A percentile compares a stretch with the other conserved stretches of the same genome.
phyloP scores from a whole-genome alignment of 2,888 invertebrate genomes.

The Peribatodes rhomboidaria region DNA sequence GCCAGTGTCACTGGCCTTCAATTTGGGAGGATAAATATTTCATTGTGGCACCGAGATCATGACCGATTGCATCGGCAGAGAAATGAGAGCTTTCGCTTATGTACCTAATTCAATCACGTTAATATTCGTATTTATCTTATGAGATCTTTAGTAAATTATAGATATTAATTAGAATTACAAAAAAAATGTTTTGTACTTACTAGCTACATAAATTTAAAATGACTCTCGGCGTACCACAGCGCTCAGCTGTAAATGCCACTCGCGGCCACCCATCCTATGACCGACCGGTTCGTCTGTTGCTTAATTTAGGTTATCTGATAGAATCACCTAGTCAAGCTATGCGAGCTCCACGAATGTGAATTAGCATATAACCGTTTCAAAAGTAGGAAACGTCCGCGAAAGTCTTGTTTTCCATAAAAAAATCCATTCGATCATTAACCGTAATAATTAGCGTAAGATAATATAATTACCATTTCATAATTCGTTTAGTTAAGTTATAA shows the following conservation, averaged over 20 bases:
- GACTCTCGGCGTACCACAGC: no score
- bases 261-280: no score
- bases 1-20: constrained; percentile 77
- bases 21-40: constrained; percentile 55
- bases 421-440: neutral
- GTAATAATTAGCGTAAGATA: constrained; percentile 2
- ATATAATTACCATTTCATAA: constrained; percentile 8
- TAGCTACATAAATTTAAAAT: no score
- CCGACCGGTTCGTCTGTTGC: no score
- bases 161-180: no score
- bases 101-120: constrained; percentile 8
- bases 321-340: no score
- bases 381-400: neutral
- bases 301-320: no score
- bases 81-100: constrained; percentile 33
- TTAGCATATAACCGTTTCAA: neutral
- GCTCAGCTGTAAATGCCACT: no score
- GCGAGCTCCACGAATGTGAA: neutral
- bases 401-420: neutral
- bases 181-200: no score
- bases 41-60: constrained; percentile 46
- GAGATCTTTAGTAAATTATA: no score
- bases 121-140: neutral
- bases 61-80: constrained; percentile 39
- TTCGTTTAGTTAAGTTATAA: constrained; percentile 23